Base-by-base conservation (phyloP, 1,140 invertebrate species). In the Ptiloglossa arizonensis region DNA sequence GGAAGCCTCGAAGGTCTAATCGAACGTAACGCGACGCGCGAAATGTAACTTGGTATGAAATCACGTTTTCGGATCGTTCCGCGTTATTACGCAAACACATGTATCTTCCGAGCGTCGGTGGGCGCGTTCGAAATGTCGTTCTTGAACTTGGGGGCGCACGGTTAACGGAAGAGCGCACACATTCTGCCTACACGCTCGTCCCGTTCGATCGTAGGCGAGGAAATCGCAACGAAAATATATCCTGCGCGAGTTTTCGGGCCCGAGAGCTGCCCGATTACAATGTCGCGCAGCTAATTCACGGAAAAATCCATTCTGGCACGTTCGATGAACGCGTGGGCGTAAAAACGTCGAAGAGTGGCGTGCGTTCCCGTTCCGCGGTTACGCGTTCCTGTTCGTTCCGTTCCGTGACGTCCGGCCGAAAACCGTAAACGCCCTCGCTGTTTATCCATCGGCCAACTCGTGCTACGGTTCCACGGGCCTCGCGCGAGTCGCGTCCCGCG, bases 321-420 rank as follows among this genome's bases (percentile, higher is more conserved):
- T 46, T 27, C 17, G 41, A 24, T 38, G 46, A 17, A 64, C 5
- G 79, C 82, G 82, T 85, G 68, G 82, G 73, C 74, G 83, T n/a
- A n/a, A n/a, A 85, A 85, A 85, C 81, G 82, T 84, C 83, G 79
- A 81, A 74, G 46, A 52, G 73, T 59, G 76, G 48, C 64, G 38
- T 57, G 48, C 64, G 38, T 57, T 29, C 13, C 62, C n/a, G n/a
- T 27, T 11, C 29, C 35, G 19, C 80, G 48, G 66, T 72, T 80
- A 72, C 54, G 19, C 57, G 78, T 66, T 57, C 38, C 15, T 13
- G 11, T 22, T n/a, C 50, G n/a, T n/a, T n/a, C n/a, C n/a, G n/a
- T n/a, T n/a, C 35, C 44, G 67, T 79, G 71, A 79, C 77, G 77
- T 59, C 41, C 50, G 69, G 5, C 19, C n/a, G 57, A 52, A 17